phyloP scores from a whole-genome alignment of 2,113 vertebrate genomes.

The Odobenus rosmarus region DNA sequence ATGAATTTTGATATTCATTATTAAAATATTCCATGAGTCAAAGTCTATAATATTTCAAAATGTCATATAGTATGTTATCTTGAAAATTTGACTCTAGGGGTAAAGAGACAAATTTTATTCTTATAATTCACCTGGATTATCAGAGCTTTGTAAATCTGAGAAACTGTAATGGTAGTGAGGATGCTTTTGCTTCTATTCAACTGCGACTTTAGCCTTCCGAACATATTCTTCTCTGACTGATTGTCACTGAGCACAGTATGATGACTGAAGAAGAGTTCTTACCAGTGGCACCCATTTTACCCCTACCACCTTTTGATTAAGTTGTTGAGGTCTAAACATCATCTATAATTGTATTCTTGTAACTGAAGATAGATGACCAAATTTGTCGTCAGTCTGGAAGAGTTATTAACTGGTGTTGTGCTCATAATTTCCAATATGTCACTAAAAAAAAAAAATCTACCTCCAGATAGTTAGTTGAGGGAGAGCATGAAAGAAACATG shows the following conservation, averaged over 20 bases:
- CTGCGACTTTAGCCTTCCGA: neutral
- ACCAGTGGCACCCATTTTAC: neutral
- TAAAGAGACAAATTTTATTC: neutral
- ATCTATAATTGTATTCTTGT: conserved; percentile 41
- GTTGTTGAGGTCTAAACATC: conserved; percentile 21
- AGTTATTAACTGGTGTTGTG: conserved; percentile 43
- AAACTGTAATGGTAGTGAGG: neutral
- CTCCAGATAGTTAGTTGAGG: neutral
- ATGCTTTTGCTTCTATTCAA: neutral
- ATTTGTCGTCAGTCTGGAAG: conserved; percentile 58
- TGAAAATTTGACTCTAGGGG: neutral
- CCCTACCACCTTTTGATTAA: conserved; percentile 31
- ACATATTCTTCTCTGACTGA: neutral
- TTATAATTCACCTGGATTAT: neutral
- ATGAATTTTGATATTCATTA: neutral
- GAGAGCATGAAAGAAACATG: neutral
- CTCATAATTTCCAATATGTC: conserved; percentile 46
- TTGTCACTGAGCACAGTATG: neutral
- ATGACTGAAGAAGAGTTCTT: conserved; percentile 19
- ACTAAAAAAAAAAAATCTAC: neutral
- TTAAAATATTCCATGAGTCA: neutral
- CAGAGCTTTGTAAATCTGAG: neutral
- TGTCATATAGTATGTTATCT: neutral
- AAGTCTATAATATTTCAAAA: neutral
- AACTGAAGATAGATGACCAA: conserved; percentile 63